Evolutionary conservation across 2,888 invertebrate species (phyloP), one percentile per base, ranked within the genome.

Genomic region (Siphlonurus alternatus): DNA sequence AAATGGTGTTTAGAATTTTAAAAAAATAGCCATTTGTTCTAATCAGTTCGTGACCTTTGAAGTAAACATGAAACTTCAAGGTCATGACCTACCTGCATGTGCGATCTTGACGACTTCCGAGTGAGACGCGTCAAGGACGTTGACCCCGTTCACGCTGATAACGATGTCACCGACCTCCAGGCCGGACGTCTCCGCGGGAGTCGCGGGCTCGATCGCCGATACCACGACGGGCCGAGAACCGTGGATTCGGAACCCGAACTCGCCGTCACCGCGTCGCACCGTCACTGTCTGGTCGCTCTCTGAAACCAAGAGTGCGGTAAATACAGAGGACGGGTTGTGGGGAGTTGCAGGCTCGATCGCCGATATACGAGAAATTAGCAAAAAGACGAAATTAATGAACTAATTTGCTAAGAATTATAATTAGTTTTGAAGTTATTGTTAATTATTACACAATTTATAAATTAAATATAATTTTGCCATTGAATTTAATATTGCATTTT

Each of bases 141-240:
- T 91, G 70, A 90, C 83, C 59, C 87, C 80, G 77, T 96, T 96
- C 53, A 96, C 90, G 68, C 90, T 86, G 74, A 95, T 86, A 59
- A 96, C 87, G 67, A 96, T 93, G 74, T 96, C 96, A 25, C 96
- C 96, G 59, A 95, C 91, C 79, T 93, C 91, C 63, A 96, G 78
- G 0, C 95, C 95, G 2, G 91, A 93, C 64, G 84, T 86, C 76
- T 94, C 94, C 0, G 96, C 95, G 0, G 95, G 93, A 1, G 95
- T 95, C 69, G 91, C 93, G 51, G 90, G 88, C 77, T 95, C 95
- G 69, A 96, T 93, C 22, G 93, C 93, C 2, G 95, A 94, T 25
- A 96, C 93, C 18, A 95, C 93, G n/a, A 95, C 94, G 1, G 96
- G 96, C 72, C 92, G 90, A 65, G 93, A 92, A 24, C 95, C 95